phyloP scores from a whole-genome alignment of 2,113 vertebrate genomes.

The Sinocyclocheilus anshuiensis region DNA sequence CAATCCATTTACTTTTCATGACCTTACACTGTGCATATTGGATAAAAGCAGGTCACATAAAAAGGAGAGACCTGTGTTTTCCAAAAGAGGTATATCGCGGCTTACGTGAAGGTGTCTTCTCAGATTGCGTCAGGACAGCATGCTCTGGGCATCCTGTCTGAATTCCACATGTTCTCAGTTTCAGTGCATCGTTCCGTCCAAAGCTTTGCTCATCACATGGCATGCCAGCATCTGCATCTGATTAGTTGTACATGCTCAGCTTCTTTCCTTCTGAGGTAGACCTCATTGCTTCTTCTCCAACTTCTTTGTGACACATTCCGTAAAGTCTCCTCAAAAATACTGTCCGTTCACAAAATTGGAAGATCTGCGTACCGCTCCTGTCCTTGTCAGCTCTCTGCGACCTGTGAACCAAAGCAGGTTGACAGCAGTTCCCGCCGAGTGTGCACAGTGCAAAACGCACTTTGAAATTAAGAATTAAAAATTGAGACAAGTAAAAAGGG shows the following conservation, averaged over 20 bases:
- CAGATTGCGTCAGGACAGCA: not conserved
- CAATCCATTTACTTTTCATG: constrained; percentile 30
- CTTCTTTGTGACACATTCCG: constrained; percentile 8
- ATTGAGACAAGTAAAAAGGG: too few species aligned
- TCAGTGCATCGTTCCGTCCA: not conserved
- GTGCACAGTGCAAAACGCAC: not conserved
- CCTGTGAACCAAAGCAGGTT: constrained; percentile 4
- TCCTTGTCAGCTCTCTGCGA: constrained; percentile 10
- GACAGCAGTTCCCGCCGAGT: not conserved
- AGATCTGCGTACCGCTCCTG: constrained; percentile 26
- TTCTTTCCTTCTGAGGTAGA: constrained; percentile 47
- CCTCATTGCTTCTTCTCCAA: not conserved
- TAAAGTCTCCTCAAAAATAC: constrained; percentile 29
- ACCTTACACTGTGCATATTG: constrained; percentile 18
- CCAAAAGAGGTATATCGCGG: not conserved
- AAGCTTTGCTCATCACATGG: constrained; percentile 20
- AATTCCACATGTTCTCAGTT: constrained; percentile 40
- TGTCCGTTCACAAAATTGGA: not conserved
- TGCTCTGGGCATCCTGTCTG: not conserved
- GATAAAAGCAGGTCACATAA: too few species aligned
- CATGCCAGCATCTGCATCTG: constrained; percentile 26
- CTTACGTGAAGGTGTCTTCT: not conserved
- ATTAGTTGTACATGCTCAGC: constrained; percentile 49
- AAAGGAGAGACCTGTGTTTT: constrained; percentile 4
- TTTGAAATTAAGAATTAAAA: not conserved